Percentiles rank a stretch among this genome's conserved stretches.
Conservation (phyloP, 2,888 invertebrate species). For the Parelbella ahira region DNA sequence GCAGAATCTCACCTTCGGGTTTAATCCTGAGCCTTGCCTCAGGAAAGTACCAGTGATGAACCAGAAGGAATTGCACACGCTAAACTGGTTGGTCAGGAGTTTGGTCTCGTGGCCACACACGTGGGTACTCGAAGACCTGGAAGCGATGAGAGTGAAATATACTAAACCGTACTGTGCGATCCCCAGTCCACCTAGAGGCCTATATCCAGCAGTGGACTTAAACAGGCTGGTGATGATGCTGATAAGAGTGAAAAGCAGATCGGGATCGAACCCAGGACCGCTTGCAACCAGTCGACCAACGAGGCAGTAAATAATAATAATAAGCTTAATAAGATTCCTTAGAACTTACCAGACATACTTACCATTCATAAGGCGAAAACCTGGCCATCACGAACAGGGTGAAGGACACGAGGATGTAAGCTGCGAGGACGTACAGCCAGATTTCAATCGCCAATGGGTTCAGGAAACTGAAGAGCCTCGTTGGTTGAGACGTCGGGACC, state of each 20-base stretch:
- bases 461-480: conserved; percentile 95
- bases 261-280: too few species aligned
- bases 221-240: too few species aligned
- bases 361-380: conserved; percentile 98
- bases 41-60: conserved; percentile 97
- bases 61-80: conserved; percentile 97
- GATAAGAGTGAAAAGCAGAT: too few species aligned
- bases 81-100: conserved; percentile 97
- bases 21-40: conserved; percentile 94
- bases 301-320: too few species aligned
- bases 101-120: conserved; percentile 91
- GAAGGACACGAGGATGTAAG: conserved; percentile 95
- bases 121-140: conserved; percentile 83
- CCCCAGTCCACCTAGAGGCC: too few species aligned
- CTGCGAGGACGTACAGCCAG: conserved; percentile 96
- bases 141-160: too few species aligned
- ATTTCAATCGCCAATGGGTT: conserved; percentile 98
- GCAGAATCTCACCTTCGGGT: conserved; percentile 94
- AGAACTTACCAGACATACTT: too few species aligned
- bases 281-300: too few species aligned
- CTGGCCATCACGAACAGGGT: conserved; percentile 97
- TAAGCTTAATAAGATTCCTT: too few species aligned
- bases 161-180: too few species aligned
- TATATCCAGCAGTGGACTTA: too few species aligned
- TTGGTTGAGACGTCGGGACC: conserved; percentile 94